Base-by-base conservation (phyloP, 2,113 vertebrate species). In the Nettapus auritus region DNA sequence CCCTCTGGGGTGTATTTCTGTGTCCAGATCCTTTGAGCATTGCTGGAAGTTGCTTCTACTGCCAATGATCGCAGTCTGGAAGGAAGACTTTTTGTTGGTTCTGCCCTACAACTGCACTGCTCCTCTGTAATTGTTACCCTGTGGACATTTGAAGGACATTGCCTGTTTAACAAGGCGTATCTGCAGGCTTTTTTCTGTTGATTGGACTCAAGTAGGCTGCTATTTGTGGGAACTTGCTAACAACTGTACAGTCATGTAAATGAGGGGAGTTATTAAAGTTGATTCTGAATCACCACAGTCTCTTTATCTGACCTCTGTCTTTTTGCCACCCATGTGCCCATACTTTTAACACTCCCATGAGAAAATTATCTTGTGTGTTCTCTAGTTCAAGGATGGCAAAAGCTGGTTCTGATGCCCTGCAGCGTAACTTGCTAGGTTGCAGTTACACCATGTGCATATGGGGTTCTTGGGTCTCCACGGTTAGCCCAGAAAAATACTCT, bases 381-480 rank as follows among this genome's bases (percentile, higher is more conserved):
- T 70, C 22, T 13, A n/a, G 4, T 15, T 68, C 33, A 60, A 29
- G 33, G 44, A 25, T 59, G 44, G 13, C 26, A 29, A 15, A 69
- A 53, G 60, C 16, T 57, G 14, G 34, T 75, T 79, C 50, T 75
- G 14, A 12, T 75, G 71, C 31, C 31, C 34, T 79, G 66, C 22
- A 33, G 29, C 52, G 71, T 75, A 19, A 44, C 33, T 56, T 34
- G 8, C 15, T 52, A 11, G 0, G 0, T 46, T 56, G 46, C 52
- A 33, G 8, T 77, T 66, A 9, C 4, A 63, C 6, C 1, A 0
- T 9, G 2, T 50, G 26, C 34, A 55, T 46, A 3, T 1, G 52
- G 8, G 1, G 8, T 46, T 64, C 10, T 80, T 38, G 13, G 5
- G 10, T 81, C 13, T 77, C 19, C 1, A 1, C 36, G 25, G 8